Evolutionary conservation across 2,797 vertebrate genomes (phyloP).

Genomic region (Myotis findleyi): DNA sequence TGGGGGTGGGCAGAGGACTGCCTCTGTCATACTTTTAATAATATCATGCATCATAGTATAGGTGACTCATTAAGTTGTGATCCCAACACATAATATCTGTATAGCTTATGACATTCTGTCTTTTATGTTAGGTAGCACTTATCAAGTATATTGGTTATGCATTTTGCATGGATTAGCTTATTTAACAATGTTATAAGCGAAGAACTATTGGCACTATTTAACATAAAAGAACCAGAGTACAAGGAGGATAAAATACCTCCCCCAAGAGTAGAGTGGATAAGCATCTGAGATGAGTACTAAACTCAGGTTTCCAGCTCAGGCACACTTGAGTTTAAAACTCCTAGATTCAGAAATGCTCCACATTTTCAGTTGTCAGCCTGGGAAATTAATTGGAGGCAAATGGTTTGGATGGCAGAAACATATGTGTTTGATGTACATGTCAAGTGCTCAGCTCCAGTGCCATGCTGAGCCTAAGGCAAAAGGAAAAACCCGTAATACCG

Average conservation of each 20-base stretch:
- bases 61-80: neutral
- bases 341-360: neutral
- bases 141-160: neutral
- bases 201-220: neutral
- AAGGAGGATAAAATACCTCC: neutral
- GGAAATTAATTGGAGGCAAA: constrained; percentile 53
- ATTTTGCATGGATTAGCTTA: neutral
- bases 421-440: neutral
- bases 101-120: neutral
- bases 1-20: neutral
- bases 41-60: neutral
- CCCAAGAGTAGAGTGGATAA: neutral
- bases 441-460: neutral
- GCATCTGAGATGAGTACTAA: neutral
- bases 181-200: neutral
- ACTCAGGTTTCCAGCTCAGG: neutral
- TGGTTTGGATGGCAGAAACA: constrained; percentile 36
- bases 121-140: neutral
- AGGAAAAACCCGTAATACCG: constrained; percentile 26
- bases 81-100: neutral
- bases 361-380: constrained; percentile 12
- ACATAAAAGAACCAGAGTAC: neutral
- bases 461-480: constrained; percentile 38
- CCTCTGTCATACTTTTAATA: neutral
- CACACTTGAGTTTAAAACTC: too few species aligned